Base-by-base conservation (phyloP, 2,113 vertebrate genomes). In the Poeciliopsis occidentalis region DNA sequence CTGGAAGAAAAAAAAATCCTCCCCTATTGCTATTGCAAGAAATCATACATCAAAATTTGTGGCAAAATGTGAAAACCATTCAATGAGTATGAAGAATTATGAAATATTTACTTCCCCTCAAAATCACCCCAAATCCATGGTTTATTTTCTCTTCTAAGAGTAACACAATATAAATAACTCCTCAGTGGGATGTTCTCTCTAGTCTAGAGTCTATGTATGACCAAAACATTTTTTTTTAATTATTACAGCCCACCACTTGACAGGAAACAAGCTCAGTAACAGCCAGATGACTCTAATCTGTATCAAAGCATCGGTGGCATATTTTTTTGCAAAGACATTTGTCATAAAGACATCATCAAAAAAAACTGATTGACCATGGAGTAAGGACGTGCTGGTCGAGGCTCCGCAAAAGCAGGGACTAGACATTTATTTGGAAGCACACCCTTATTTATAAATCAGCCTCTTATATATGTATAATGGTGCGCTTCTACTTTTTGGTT, bases 111-210 rank as follows among this genome's bases (percentile, higher is more conserved):
- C 19, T 37, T 29, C 2, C 27, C 27, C 17, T 67, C n/a, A 67
- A 79, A 54, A 69, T 54, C 13, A 64, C 74, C n/a, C 11, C 8
- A 29, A 60, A 69, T 67, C 24, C 44, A 66, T 65, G 34, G 63
- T 76, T 31, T 66, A 3, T 19, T 60, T 30, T 65, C 7, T 60
- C 1, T 41, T 54, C 24, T 54, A n/a, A n/a, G 13, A 41, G 39
- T 3, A 41, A 13, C 39, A 12, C 3, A 15, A 0, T 4, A 10
- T 24, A 19, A 54, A n/a, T 47, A 19, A 47, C 15, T 44, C 13
- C 13, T 15, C 13, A 19, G 17, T 4, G 1, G 44, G 4, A 47
- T 47, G 17, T 47, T 8, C 51, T 54, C 7, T 27, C 27, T 27
- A 27, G 27, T 6, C 2, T 8, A n/a, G 8, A 24, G n/a, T 54